Percentiles rank a stretch among this genome's conserved stretches.
Evolutionary conservation across 2,888 invertebrate species (phyloP).

Genomic region (Melipona bicolor): DNA sequence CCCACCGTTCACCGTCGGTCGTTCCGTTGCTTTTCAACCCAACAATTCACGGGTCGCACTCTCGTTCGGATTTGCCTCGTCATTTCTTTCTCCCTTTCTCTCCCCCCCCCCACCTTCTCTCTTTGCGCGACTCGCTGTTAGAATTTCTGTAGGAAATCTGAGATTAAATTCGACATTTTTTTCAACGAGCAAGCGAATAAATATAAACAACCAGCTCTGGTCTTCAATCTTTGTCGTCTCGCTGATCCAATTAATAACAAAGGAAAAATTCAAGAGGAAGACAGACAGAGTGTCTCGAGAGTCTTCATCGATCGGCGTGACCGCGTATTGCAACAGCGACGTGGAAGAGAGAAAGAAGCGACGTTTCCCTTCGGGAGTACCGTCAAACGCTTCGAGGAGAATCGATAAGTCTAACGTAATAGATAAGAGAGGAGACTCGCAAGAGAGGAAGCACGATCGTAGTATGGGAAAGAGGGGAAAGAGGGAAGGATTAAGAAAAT

Average conservation of each 20-base stretch:
- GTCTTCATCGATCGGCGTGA: background rate
- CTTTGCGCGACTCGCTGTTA: too few species aligned
- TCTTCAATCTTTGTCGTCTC: too few species aligned
- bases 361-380: slow-evolving; percentile 15
- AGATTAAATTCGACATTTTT: too few species aligned
- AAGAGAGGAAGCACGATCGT: background rate
- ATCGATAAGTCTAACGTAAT: slow-evolving; percentile 46
- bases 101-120: background rate
- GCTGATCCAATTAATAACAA: background rate
- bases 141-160: too few species aligned
- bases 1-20: slow-evolving; percentile 34
- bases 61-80: background rate
- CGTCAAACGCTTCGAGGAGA: slow-evolving; percentile 27
- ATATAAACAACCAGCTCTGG: too few species aligned
- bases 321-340: background rate
- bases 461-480: too few species aligned
- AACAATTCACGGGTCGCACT: background rate
- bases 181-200: background rate
- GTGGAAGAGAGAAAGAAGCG: background rate
- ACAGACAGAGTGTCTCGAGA: background rate
- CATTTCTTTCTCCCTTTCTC: background rate
- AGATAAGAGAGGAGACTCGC: slow-evolving; percentile 17
- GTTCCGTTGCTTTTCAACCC: slow-evolving; percentile 33
- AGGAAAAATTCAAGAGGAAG: background rate
- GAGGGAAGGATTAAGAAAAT: background rate